Base-by-base conservation (phyloP, 2,113 vertebrate species). In the Myrmecophaga tridactyla region DNA sequence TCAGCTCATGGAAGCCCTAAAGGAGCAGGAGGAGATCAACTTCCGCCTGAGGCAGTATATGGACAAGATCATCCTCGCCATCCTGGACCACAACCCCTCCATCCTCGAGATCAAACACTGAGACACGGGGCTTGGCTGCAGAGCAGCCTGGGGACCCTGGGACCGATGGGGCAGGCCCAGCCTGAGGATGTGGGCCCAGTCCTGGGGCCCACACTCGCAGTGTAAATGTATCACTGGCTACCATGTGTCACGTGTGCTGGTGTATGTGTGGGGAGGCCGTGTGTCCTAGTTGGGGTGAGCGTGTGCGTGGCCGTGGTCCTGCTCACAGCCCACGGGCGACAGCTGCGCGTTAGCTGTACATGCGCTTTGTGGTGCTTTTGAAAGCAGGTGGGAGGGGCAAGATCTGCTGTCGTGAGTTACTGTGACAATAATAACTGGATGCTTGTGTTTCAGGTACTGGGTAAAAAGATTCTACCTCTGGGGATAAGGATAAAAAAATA, bases 11-110 rank as follows among this genome's bases (percentile, higher is more conserved):
- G 99, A 99, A 97, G 99, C 99, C 95, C 98, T 99, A 53, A 99
- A 99, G 98, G 99, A 99, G 94, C 99, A 99, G 97, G 99, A 99
- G 94, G 99, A 99, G 96, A 99, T 99, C 96, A 99, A 99, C 96
- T 97, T 98, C 84, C 99, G 99, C 34, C 98, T 99, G 83, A 98
- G 99, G 75, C 99, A 99, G 95, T 99, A 99, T 97, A 99, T 99
- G 99, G 99, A 99, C 98, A 99, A 99, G 98, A 99, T 99, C 34
- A 99, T 99, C 97, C 98, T 99, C 84, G 99, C 99, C 96, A 99
- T 99, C 97, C 98, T 99, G 96, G 99, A 99, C 98, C 99, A 99
- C 97, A 99, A 99, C 94, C 99, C 99, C 0, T 99, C 99, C 96
- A 99, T 99, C 96, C 97, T 99, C 97, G 99, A 99, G 98, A 99